phyloP scores from a whole-genome alignment of 2,797 vertebrate species.

The Xerus rutilus region DNA sequence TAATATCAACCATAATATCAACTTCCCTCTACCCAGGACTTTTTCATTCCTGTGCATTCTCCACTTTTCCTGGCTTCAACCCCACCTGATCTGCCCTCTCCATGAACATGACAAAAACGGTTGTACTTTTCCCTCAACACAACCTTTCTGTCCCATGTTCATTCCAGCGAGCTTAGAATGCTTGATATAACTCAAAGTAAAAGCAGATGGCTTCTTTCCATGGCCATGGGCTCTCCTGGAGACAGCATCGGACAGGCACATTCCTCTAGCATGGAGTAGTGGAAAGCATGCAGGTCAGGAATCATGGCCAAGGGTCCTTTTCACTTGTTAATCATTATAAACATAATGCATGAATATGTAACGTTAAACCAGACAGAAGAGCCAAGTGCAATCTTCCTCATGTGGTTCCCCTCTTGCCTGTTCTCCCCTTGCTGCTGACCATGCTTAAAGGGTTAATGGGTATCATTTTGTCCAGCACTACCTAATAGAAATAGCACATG shows the following conservation, averaged over 20 bases:
- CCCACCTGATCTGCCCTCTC: not conserved
- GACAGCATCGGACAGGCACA: not conserved
- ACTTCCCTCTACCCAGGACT: accelerated
- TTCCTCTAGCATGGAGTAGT: not conserved
- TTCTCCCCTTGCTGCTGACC: too few species aligned
- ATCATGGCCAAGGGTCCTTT: not conserved
- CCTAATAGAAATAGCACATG: not conserved
- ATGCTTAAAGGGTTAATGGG: not conserved
- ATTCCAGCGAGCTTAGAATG: not conserved
- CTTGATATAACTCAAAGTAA: not conserved
- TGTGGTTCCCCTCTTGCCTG: accelerated
- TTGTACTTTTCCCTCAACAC: too few species aligned
- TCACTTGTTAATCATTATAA: not conserved
- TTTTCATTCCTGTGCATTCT: not conserved
- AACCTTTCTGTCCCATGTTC: not conserved
- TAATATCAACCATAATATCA: not conserved
- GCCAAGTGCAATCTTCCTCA: not conserved
- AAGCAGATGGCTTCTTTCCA: not conserved
- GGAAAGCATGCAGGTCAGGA: not conserved
- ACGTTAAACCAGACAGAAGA: not conserved
- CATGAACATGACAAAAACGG: not conserved
- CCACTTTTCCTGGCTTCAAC: not conserved
- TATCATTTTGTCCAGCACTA: accelerated
- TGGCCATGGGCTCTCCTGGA: not conserved
- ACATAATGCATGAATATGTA: not conserved